These are phyloP conservation scores for Nipponia nippon DNA, from an alignment of 2,113 vertebrate species.

Conservation along the genomic window DNA sequence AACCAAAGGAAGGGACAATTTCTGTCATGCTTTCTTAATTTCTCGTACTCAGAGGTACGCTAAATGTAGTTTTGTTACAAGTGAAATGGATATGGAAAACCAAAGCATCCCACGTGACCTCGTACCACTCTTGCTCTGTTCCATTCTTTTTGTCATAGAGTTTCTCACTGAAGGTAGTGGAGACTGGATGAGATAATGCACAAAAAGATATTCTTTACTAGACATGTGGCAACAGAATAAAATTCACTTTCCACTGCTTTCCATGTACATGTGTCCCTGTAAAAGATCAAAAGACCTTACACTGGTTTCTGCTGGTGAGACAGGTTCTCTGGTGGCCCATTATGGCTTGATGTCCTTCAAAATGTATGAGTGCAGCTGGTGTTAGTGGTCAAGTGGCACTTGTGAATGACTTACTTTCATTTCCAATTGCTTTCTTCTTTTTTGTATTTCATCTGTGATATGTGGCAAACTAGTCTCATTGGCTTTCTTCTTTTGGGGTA, in stretches of 20 bases:
- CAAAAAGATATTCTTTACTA: neutral
- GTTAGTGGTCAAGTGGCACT: neutral
- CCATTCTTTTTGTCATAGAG: rapidly evolving
- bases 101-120: neutral
- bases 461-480: neutral
- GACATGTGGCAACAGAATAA: neutral
- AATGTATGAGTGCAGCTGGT: neutral
- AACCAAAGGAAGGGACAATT: neutral
- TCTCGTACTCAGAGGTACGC: neutral
- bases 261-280: neutral
- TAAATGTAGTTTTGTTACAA: neutral
- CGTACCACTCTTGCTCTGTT: neutral
- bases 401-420: neutral
- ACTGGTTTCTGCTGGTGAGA: neutral
- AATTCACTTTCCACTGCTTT: neutral
- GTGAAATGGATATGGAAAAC: neutral
- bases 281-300: neutral
- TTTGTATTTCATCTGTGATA: neutral
- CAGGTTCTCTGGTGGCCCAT: neutral
- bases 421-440: neutral
- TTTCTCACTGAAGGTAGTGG: neutral
- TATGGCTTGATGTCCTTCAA: neutral
- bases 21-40: neutral
- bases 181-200: neutral
- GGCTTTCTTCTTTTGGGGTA: neutral